Conservation (phyloP, 2,797 vertebrate species). For the Dicrostonyx torquatus region DNA sequence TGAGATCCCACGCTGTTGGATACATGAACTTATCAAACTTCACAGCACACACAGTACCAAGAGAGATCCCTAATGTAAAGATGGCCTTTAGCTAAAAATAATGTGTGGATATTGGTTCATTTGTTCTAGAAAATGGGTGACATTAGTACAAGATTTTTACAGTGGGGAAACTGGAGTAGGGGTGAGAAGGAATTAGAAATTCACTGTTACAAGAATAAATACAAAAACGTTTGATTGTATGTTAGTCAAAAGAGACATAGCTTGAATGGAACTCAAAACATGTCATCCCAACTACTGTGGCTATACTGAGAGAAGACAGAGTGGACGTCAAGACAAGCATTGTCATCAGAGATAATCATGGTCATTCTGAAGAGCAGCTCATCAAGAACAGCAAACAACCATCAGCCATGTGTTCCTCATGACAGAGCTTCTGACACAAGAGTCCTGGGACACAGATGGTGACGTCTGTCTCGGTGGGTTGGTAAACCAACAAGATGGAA, state of each 20-base stretch:
- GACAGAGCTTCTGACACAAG: constrained; percentile 27
- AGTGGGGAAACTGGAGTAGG: background rate
- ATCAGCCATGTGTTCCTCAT: background rate
- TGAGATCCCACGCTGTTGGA: background rate
- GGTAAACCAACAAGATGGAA: background rate
- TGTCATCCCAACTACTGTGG: background rate
- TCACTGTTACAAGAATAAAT: background rate
- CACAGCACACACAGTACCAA: background rate
- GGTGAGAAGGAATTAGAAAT: background rate
- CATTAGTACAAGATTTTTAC: background rate
- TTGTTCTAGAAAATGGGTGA: background rate
- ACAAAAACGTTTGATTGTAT: background rate
- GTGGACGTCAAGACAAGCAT: background rate
- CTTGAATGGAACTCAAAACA: constrained; percentile 20
- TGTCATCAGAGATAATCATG: constrained; percentile 10
- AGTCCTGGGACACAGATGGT: background rate
- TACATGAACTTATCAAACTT: background rate
- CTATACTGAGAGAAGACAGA: constrained; percentile 6
- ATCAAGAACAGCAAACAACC: constrained; percentile 2
- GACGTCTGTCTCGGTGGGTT: background rate
- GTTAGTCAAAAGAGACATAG: background rate
- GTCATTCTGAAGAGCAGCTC: constrained; percentile 30
- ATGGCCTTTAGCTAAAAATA: background rate
- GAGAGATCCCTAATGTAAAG: background rate
- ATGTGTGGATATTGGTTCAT: background rate